Conservation (phyloP, 2,797 vertebrate genomes). For the Poecilia picta region DNA sequence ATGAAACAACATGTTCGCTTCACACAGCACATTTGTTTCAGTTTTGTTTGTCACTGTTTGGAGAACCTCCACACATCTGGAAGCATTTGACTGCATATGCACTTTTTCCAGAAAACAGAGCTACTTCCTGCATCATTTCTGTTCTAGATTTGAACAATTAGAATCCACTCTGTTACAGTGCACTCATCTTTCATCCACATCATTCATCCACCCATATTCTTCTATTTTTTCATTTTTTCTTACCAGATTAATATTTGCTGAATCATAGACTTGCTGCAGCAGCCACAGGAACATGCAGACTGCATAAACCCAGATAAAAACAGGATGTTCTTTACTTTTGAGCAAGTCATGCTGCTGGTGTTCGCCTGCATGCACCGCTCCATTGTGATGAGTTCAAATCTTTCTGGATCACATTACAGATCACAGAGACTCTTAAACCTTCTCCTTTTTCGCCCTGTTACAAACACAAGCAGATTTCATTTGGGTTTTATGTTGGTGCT, state of each 20-base stretch:
- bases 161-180: background rate
- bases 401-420: background rate
- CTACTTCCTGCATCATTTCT: background rate
- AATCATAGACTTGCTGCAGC: background rate
- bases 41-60: constrained; percentile 46
- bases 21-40: constrained; percentile 36
- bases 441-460: background rate
- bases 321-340: background rate
- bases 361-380: background rate
- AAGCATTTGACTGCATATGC: constrained; percentile 22
- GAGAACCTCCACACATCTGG: constrained; percentile 55
- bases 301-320: background rate
- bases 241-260: background rate
- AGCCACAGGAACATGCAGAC: background rate
- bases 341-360: background rate
- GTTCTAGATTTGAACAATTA: constrained; percentile 3
- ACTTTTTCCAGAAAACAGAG: constrained; percentile 21
- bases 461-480: background rate
- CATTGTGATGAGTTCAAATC: background rate
- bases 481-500: background rate
- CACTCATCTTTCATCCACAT: background rate
- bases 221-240: background rate
- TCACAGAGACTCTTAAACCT: background rate
- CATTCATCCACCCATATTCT: background rate
- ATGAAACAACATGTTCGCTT: constrained; percentile 12